phyloP scores from a whole-genome alignment of 1,140 invertebrate species.

The Protaetia brevitarsis region DNA sequence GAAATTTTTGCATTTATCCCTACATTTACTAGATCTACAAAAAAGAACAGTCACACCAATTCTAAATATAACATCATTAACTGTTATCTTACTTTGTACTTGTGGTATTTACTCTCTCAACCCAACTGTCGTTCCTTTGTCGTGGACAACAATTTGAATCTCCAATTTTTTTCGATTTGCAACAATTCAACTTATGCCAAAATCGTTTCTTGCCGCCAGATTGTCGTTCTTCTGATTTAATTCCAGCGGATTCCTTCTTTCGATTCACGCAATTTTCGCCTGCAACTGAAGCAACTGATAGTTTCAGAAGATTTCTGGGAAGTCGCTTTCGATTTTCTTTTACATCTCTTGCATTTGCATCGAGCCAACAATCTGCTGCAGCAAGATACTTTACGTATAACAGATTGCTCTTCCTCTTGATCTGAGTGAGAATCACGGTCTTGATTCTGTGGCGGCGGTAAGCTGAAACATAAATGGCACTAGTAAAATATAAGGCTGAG shows the following conservation, averaged over 20 bases:
- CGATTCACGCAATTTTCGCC: conserved; percentile 32
- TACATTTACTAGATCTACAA: conserved; percentile 21
- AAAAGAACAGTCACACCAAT: background rate
- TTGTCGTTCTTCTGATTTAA: conserved; percentile 6
- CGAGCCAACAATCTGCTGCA: conserved; percentile 39
- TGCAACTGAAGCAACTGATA: conserved; percentile 38
- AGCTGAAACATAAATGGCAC: conserved; percentile 34
- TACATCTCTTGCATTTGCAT: conserved; percentile 25
- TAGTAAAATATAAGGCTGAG: no score
- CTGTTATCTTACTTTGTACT: conserved; percentile 1
- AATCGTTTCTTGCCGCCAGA: conserved; percentile 28
- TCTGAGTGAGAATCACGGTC: conserved; percentile 27
- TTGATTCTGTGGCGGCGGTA: conserved; percentile 37
- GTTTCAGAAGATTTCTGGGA: conserved; percentile 22
- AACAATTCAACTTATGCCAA: conserved; percentile 40
- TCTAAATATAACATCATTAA: background rate
- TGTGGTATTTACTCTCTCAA: conserved; percentile 34
- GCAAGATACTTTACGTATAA: conserved; percentile 29
- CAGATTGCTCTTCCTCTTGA: conserved; percentile 26
- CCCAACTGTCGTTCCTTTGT: conserved; percentile 45
- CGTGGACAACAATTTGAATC: conserved; percentile 40
- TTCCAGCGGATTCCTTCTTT: background rate
- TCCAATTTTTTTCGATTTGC: conserved; percentile 41
- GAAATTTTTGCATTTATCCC: conserved; percentile 38
- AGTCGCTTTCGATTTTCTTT: conserved; percentile 29